Evolutionary conservation across 2,113 vertebrate genomes (phyloP).

Genomic region (Neomonachus schauinslandi): DNA sequence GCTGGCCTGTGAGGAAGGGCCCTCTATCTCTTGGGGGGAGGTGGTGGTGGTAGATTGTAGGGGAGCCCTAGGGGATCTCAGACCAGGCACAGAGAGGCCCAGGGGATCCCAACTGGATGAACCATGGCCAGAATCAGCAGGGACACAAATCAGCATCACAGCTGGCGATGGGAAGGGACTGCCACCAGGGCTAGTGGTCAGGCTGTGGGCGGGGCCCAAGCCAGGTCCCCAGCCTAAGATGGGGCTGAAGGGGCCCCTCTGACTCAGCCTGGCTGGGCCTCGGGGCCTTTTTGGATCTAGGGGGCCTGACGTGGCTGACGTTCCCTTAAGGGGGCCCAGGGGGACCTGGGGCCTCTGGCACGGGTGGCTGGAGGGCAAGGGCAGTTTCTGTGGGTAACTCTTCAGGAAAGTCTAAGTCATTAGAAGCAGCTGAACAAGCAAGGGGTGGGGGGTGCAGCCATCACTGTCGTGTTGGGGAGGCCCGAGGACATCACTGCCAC

Average conservation of each 20-base stretch:
- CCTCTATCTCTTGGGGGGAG: background rate
- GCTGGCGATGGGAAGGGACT: background rate
- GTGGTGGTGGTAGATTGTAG: background rate
- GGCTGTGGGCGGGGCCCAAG: background rate
- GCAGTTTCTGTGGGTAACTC: background rate
- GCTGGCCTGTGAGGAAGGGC: background rate
- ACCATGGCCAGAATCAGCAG: background rate
- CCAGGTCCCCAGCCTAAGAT: background rate
- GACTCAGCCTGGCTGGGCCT: background rate
- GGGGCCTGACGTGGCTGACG: background rate
- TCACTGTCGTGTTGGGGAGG: background rate
- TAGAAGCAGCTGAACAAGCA: constrained; percentile 51
- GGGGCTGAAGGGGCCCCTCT: background rate
- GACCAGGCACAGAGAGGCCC: background rate
- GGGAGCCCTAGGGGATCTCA: background rate
- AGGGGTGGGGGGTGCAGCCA: background rate
- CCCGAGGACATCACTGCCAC: constrained; percentile 83
- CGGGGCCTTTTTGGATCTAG: background rate
- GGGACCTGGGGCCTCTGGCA: background rate
- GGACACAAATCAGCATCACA: background rate
- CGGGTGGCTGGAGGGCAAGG: background rate
- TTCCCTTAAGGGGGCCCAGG: background rate
- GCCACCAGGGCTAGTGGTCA: constrained; percentile 27
- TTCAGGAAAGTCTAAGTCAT: constrained; percentile 25
- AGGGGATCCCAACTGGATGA: background rate